Evolutionary conservation across 1,140 invertebrate species (phyloP), one percentile per base, ranked within the genome.

Genomic region (Condylostylus longicornis): DNA sequence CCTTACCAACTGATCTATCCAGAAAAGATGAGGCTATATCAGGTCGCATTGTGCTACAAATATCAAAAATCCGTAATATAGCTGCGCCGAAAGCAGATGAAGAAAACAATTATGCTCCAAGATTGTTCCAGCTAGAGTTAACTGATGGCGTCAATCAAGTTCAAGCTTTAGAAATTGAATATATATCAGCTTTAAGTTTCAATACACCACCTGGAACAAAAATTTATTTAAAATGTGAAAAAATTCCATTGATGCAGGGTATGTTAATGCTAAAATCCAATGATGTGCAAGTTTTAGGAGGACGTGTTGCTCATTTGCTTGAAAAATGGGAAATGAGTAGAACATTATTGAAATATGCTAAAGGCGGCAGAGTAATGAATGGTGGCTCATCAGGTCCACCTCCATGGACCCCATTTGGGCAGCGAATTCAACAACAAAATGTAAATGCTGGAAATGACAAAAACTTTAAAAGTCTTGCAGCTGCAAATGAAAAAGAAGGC

Each of bases 321-420:
- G 85, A 90, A 51, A 89, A 86, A 58, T 93, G 87, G 87, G 79
- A 89, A 57, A 56, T 91, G 17, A 82, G 84, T 45, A 72, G 78
- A 58, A 79, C 74, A 63, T 65, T 89, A 37, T 75, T 80, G 4
- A 74, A 72, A 43, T 78, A 82, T 48, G 77, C 68, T 43, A 71
- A 74, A 61, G 70, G 67, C 64, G 69, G 68, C 25, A 61, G 66
- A 6, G 60, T 65, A 10, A 10, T 43, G 45, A 47, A 61, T 34
- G 63, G 74, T 1, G 71, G 67, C 25, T 74, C 82, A 49, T 77
- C 78, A 42, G 76, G 80, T 2, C 82, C 82, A n/a, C 84, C 84
- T 27, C 79, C 79, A 29, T 93, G 86, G 83, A 84, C 90, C 43
- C 79, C 85, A 28, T 91, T 94, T 69, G 87, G 86, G 2, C 76